phyloP scores from a whole-genome alignment of 2,888 invertebrate species.

The Rapana venosa region DNA sequence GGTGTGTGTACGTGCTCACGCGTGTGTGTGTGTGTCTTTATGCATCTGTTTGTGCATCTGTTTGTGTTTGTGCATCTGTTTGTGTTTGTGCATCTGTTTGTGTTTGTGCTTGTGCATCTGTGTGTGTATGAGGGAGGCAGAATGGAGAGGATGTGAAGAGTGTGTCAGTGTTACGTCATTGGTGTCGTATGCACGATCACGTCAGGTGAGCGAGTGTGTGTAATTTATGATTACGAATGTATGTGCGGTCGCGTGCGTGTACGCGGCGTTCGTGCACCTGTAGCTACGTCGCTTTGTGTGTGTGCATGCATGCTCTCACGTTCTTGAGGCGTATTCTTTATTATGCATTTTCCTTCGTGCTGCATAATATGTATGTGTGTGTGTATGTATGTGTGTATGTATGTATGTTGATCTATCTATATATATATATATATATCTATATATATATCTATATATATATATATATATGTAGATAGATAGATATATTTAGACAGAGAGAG shows the following conservation, averaged over 20 bases:
- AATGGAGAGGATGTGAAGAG: neutral
- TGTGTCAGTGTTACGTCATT: too few relatives aligned
- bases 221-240: neutral
- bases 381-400: neutral
- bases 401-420: too few relatives aligned
- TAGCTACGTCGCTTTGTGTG: neutral
- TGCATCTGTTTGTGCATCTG: neutral
- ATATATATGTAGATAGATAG: too few relatives aligned
- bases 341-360: too few relatives aligned
- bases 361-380: neutral
- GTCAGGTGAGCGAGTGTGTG: neutral
- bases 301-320: neutral
- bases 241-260: neutral
- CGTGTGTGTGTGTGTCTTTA: neutral
- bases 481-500: too few relatives aligned
- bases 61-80: neutral
- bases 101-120: conserved; percentile 3
- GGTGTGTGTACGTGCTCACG: neutral
- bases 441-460: too few relatives aligned
- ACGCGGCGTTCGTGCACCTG: neutral
- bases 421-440: too few relatives aligned
- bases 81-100: neutral
- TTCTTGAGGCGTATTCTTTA: too few relatives aligned
- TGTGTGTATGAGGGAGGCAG: neutral
- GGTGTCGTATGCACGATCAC: too few relatives aligned